Evolutionary conservation across 2,888 invertebrate species (phyloP).

Genomic region (Cephonodes hylas): DNA sequence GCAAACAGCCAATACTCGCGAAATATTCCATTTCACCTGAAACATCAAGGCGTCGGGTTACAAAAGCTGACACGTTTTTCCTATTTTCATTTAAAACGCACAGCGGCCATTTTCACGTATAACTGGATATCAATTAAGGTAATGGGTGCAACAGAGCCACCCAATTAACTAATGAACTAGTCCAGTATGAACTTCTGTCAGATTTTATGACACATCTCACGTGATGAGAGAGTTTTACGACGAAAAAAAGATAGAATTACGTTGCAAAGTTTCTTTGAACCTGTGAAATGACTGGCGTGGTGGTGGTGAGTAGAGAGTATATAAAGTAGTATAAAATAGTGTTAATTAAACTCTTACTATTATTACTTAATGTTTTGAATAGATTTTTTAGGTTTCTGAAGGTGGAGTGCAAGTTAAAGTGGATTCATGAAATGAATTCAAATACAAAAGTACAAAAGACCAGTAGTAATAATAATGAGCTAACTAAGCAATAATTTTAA

Average conservation of each 20-base stretch:
- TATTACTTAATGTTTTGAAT: too few relatives aligned
- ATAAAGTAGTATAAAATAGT: too few relatives aligned
- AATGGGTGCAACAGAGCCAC: constrained; percentile 41
- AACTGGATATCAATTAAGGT: constrained; percentile 43
- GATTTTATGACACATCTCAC: neutral
- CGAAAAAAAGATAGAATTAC: too few relatives aligned
- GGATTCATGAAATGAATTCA: too few relatives aligned
- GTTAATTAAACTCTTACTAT: too few relatives aligned
- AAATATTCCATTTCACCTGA: neutral
- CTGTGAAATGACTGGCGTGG: too few relatives aligned
- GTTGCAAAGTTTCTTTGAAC: neutral
- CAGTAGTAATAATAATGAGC: too few relatives aligned
- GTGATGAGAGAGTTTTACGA: neutral
- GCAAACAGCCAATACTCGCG: neutral
- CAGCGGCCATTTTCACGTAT: constrained; percentile 20
- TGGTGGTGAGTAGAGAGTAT: too few relatives aligned
- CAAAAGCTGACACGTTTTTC: neutral
- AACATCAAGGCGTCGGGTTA: neutral
- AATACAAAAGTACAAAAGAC: too few relatives aligned
- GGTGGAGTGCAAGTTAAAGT: too few relatives aligned
- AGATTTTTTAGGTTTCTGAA: too few relatives aligned
- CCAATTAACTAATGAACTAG: constrained; percentile 53
- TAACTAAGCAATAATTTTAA: too few relatives aligned
- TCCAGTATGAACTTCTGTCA: constrained; percentile 11
- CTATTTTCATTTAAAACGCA: neutral